Conservation (phyloP, 2,797 vertebrate genomes). For the Buphagus erythrorhynchus region DNA sequence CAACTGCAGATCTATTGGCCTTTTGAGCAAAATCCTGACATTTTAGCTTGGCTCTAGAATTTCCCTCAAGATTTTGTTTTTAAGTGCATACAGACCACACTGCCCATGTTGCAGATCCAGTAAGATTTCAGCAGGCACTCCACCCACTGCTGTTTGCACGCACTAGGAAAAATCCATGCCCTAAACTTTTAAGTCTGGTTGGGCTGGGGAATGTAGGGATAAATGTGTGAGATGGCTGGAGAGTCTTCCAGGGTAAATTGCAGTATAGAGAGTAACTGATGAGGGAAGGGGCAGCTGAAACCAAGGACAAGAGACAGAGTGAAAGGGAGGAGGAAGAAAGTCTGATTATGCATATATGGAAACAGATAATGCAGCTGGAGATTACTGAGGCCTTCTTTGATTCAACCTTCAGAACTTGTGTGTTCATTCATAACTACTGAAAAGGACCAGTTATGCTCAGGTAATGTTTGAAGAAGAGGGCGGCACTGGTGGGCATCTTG, state of each 20-base stretch:
- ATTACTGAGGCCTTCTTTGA: neutral
- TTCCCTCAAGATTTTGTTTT: constrained; percentile 22
- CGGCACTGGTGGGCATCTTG: neutral
- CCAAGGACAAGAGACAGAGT: neutral
- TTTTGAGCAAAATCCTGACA: constrained; percentile 8
- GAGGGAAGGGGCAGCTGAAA: neutral
- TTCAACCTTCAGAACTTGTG: neutral
- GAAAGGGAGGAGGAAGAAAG: neutral
- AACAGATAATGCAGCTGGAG: neutral
- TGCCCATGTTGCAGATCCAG: neutral
- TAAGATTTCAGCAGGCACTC: constrained; percentile 27
- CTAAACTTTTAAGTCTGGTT: neutral
- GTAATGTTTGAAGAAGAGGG: neutral
- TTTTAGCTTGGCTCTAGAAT: constrained; percentile 38
- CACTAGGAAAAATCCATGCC: neutral
- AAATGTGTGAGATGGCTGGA: neutral
- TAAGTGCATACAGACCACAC: neutral
- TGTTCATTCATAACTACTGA: neutral
- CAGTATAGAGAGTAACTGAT: neutral
- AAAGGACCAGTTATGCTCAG: neutral
- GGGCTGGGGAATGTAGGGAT: neutral
- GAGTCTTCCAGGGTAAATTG: neutral
- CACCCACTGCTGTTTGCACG: neutral
- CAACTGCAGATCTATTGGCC: neutral
- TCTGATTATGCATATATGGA: neutral